Percentiles rank a stretch among this genome's conserved stretches.
Evolutionary conservation across 2,797 vertebrate species (phyloP).

Genomic region (Muraenolepis orangiensis): DNA sequence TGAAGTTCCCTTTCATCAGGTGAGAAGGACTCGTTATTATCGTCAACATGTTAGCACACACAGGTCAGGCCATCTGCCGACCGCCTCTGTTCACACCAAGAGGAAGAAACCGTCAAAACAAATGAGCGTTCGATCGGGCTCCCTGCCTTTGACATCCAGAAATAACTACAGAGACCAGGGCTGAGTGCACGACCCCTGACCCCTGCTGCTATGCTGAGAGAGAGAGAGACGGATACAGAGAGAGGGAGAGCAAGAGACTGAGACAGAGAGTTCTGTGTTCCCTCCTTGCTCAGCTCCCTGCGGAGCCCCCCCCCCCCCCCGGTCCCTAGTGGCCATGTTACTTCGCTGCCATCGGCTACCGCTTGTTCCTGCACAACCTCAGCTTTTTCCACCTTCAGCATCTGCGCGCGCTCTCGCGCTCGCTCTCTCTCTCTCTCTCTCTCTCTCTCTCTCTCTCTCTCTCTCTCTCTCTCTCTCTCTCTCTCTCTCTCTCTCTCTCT

Average conservation of each 20-base stretch:
- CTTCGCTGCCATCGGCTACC: not conserved
- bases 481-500: not conserved
- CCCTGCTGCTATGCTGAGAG: not conserved
- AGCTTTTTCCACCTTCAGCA: too few relatives aligned
- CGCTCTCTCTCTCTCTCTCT: too few relatives aligned
- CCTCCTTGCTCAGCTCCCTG: not conserved
- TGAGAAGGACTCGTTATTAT: too few relatives aligned
- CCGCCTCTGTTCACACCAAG: not conserved
- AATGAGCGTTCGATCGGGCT: not conserved
- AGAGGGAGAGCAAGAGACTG: too few relatives aligned
- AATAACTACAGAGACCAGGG: conserved; percentile 1
- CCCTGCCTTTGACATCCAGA: not conserved
- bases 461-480: not conserved
- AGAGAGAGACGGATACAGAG: too few relatives aligned
- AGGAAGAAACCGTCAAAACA: not conserved
- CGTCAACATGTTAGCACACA: not conserved
- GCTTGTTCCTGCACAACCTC: not conserved
- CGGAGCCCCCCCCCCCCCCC: not conserved
- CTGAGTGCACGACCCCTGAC: not conserved
- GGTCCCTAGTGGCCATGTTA: not conserved
- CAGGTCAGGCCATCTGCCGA: not conserved
- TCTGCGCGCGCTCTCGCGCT: too few relatives aligned
- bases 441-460: too few relatives aligned
- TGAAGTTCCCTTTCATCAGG: too few relatives aligned
- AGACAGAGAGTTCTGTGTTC: not conserved